phyloP scores from a whole-genome alignment of 2,888 invertebrate species.

The Tiphia femorata region DNA sequence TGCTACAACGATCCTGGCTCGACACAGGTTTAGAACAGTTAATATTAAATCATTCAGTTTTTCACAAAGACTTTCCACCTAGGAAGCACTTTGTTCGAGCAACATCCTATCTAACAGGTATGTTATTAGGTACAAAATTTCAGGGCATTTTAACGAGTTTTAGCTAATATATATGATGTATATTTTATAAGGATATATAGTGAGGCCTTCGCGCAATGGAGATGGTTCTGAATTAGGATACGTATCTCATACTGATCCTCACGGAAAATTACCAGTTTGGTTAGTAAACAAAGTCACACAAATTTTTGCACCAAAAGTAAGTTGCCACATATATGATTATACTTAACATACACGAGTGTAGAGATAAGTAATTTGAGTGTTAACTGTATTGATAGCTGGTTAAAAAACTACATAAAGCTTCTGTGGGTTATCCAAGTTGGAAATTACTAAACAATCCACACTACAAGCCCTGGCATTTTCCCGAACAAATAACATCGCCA shows the following conservation, averaged over 20 bases:
- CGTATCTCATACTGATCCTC: constrained; percentile 90
- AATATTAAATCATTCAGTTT: constrained; percentile 92
- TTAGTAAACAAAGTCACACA: constrained; percentile 89
- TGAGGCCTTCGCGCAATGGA: constrained; percentile 73
- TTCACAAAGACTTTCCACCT: constrained; percentile 87
- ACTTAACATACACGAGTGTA: no score
- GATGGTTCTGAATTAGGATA: constrained; percentile 86
- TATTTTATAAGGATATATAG: constrained; percentile 71
- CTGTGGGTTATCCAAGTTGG: constrained; percentile 86
- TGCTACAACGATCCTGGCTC: constrained; percentile 92
- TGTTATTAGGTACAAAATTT: constrained; percentile 10
- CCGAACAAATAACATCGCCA: constrained; percentile 84
- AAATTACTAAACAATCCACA: constrained; percentile 81
- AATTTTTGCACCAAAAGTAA: constrained; percentile 85
- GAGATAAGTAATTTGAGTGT: background rate
- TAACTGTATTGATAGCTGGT: constrained; percentile 72
- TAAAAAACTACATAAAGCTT: constrained; percentile 85
- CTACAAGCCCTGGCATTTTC: constrained; percentile 89
- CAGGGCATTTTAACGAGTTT: background rate
- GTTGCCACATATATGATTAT: constrained; percentile 4
- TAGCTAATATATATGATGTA: background rate
- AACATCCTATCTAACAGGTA: constrained; percentile 75
- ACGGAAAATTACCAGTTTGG: constrained; percentile 90
- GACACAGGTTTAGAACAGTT: constrained; percentile 88
- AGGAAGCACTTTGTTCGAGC: constrained; percentile 84